A percentile compares a stretch with the other conserved stretches of the same genome.
Evolutionary conservation across 2,113 vertebrate species (phyloP).

Genomic region (Neodontobutis hainanensis): DNA sequence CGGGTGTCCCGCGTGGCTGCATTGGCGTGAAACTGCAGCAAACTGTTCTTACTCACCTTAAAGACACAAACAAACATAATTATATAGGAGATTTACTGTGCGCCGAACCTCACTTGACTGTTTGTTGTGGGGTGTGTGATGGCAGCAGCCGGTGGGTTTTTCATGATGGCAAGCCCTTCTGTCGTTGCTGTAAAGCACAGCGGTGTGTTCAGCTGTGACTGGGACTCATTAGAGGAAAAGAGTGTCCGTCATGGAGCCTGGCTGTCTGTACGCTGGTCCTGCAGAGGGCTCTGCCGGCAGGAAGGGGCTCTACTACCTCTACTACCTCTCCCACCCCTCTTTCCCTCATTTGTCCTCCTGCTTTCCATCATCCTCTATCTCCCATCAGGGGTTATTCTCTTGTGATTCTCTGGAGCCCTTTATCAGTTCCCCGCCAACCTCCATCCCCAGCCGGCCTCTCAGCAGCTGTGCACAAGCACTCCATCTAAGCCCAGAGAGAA

Average conservation of each 20-base stretch:
- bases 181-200: constrained; percentile 67
- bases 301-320: constrained; percentile 13
- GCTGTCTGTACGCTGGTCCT: constrained; percentile 60
- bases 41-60: constrained; percentile 30
- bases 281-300: constrained; percentile 34
- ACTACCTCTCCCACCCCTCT: constrained; percentile 24
- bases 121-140: constrained; percentile 50
- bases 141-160: constrained; percentile 10
- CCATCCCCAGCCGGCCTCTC: constrained; percentile 55
- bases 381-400: constrained; percentile 65
- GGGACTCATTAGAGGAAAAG: constrained; percentile 70
- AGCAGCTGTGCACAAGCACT: constrained; percentile 57
- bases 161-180: constrained; percentile 60
- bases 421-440: constrained; percentile 59
- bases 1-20: constrained; percentile 53
- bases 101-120: constrained; percentile 41
- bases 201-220: constrained; percentile 72
- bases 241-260: constrained; percentile 65
- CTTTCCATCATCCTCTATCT: constrained; percentile 53
- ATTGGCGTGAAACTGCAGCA: constrained; percentile 37
- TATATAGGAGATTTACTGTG: constrained; percentile 30
- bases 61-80: constrained; percentile 54
- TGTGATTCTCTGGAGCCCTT: constrained; percentile 64
- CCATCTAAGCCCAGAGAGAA: constrained; percentile 59
- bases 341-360: constrained; percentile 36